Base-by-base conservation (phyloP, 2,888 invertebrate species). In the Heteropelma amictum region DNA sequence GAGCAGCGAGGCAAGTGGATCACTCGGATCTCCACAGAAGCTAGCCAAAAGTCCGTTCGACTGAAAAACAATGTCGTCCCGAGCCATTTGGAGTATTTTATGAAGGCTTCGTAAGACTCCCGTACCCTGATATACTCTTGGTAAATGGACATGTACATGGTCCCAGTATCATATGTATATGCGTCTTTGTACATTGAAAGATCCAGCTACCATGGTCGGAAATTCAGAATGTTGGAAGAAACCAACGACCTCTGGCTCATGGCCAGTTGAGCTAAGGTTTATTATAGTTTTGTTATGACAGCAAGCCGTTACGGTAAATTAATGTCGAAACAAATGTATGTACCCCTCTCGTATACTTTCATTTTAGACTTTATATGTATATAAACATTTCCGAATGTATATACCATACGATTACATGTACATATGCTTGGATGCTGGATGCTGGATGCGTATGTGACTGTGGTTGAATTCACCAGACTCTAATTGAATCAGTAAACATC, bases 281-380 rank as follows among this genome's bases (percentile, higher is more conserved):
- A 88, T 89, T 88, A 89, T 88, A 88, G 89, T 87, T 87, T 87
- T 88, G 88, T 88, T 88, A 87, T 88, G 88, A 88, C 88, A 88
- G 84, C 79, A 78, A 78, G 81, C 81, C 83, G 85, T 85, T 86
- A 81, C 84, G 86, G 84, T 87, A 84, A 87, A 88, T 88, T 88
- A 88, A 88, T 87, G 87, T 82, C 81, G 87, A 87, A 88, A 86
- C 88, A 86, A 88, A 88, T 88, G 88, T 86, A 88, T 87, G 83
- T 82, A 78, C 33, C 54, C 61, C 49, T 51, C 63, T 23, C 47
- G n/a, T n/a, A 38, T 49, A 47, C 67, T 68, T 49, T 19, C 17
- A 21, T 58, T 38, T 30, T 21, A 23, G 38, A n/a, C 7, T 14
- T 10, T 40, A 14, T 12, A 56, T 14, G 19, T 58, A 30, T 28